Evolutionary conservation across 2,113 vertebrate species (phyloP).

Genomic region (Rousettus leschenaultii): DNA sequence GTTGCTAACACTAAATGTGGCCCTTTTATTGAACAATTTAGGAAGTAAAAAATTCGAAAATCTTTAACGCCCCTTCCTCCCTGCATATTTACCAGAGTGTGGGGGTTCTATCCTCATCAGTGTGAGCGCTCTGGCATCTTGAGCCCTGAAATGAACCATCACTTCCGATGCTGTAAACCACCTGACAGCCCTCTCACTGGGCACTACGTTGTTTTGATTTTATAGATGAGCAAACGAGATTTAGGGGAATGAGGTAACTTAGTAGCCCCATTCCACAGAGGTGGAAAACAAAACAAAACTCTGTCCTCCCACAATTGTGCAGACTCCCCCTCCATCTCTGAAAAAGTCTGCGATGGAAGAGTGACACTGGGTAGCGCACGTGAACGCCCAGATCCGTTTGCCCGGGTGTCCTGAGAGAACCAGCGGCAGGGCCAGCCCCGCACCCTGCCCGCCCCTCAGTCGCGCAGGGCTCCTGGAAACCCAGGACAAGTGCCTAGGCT

Average conservation of each 20-base stretch:
- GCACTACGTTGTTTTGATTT: background rate
- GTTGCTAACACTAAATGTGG: background rate
- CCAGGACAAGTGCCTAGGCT: background rate
- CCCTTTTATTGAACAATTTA: background rate
- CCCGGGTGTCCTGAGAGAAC: rapidly evolving
- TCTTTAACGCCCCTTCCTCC: background rate
- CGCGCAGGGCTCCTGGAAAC: background rate
- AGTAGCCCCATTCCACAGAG: background rate
- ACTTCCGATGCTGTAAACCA: background rate
- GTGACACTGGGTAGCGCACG: rapidly evolving
- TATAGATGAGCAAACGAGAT: background rate
- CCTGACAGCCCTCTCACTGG: background rate
- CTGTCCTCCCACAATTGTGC: background rate
- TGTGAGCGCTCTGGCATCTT: rapidly evolving
- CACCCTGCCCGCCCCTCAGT: too few species aligned
- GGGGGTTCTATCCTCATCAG: rapidly evolving
- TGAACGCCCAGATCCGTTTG: background rate
- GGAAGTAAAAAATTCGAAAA: background rate
- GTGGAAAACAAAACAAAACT: background rate
- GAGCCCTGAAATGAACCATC: background rate
- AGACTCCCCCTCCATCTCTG: background rate
- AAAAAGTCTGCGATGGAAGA: background rate
- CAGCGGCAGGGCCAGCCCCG: rapidly evolving
- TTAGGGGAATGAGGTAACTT: background rate
- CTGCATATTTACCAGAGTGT: background rate